Evolutionary conservation across 2,888 invertebrate genomes (phyloP).

Genomic region (Cordilura impudica): DNA sequence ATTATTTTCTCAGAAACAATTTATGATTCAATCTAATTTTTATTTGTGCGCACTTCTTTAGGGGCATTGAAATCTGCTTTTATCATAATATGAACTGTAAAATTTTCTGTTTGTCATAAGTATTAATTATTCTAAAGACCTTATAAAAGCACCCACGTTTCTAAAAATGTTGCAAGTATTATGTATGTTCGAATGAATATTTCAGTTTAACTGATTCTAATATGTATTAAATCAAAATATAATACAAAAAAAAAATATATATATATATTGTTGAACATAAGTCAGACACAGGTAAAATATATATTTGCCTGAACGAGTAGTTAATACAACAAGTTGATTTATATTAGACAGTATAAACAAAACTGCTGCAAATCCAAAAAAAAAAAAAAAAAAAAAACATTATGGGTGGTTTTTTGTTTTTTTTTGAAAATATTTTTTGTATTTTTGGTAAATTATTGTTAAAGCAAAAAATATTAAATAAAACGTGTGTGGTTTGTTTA

Average conservation of each 20-base stretch:
- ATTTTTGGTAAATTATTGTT: conserved; percentile 47
- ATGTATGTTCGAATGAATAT: background rate
- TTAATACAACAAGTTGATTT: conserved; percentile 54
- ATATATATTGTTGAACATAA: conserved; percentile 40
- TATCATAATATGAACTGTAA: no score
- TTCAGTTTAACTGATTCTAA: background rate
- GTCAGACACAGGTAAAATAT: conserved; percentile 33
- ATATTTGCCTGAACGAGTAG: conserved; percentile 41
- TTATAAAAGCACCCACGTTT: background rate
- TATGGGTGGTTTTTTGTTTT: conserved; percentile 54
- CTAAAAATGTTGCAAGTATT: background rate
- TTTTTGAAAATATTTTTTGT: background rate
- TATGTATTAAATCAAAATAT: conserved; percentile 52
- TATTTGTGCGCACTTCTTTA: no score
- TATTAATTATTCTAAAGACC: no score
- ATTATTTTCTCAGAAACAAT: no score
- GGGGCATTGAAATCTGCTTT: no score
- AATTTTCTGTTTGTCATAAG: no score
- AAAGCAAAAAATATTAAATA: conserved; percentile 15
- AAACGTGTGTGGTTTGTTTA: conserved; percentile 61
- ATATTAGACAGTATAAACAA: conserved; percentile 54
- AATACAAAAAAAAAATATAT: conserved; percentile 17
- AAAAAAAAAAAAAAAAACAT: conserved; percentile 23
- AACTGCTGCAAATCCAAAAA: background rate
- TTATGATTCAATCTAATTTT: no score